A percentile compares a stretch with the other conserved stretches of the same genome.
phyloP scores from a whole-genome alignment of 2,113 vertebrate genomes.

The Apeltes quadracus region DNA sequence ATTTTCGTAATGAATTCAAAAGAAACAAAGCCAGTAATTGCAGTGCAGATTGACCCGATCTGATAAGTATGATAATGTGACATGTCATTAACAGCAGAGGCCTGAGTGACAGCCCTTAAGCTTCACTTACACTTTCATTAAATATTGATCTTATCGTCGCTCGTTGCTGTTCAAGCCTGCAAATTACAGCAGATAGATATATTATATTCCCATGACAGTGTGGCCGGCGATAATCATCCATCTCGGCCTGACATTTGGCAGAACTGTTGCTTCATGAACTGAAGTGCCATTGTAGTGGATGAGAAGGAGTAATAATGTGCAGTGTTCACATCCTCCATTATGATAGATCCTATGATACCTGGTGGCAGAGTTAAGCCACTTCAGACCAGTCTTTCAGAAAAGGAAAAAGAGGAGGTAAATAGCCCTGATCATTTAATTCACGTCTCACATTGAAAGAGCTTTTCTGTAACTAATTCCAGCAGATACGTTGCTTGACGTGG shows the following conservation, averaged over 20 bases:
- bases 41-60: constrained; percentile 67
- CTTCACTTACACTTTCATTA: constrained; percentile 77
- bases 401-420: constrained; percentile 16
- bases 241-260: constrained; percentile 72
- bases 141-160: constrained; percentile 74
- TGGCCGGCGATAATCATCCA: constrained; percentile 67
- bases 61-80: constrained; percentile 73
- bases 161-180: constrained; percentile 66
- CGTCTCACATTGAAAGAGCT: constrained; percentile 13
- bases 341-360: constrained; percentile 62
- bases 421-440: constrained; percentile 40
- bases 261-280: constrained; percentile 74
- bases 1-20: constrained; percentile 67
- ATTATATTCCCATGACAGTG: constrained; percentile 77
- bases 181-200: constrained; percentile 68
- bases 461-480: constrained; percentile 18
- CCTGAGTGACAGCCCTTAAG: constrained; percentile 77
- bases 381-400: constrained; percentile 48
- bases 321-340: constrained; percentile 65
- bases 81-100: constrained; percentile 68
- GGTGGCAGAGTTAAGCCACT: constrained; percentile 63
- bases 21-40: constrained; percentile 61
- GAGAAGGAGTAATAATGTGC: constrained; percentile 74
- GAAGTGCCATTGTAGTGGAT: constrained; percentile 65
- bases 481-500: background rate